Evolutionary conservation across 2,797 vertebrate genomes (phyloP).

Genomic region (Sarcoramphus papa): DNA sequence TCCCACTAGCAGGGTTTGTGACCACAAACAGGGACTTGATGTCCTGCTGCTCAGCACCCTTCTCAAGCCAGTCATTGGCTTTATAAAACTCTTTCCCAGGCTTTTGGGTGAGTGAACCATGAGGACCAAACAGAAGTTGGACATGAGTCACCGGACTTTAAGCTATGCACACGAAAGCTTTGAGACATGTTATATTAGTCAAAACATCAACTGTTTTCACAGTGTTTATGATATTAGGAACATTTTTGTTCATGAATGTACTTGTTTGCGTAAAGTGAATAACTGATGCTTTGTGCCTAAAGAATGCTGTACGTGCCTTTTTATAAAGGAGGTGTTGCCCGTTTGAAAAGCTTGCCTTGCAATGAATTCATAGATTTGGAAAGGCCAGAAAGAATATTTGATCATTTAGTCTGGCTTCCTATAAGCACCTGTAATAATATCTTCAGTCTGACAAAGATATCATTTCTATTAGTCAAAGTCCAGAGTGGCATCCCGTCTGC

Average conservation of each 20-base stretch:
- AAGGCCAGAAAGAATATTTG: not conserved
- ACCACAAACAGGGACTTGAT: not conserved
- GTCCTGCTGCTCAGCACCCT: not conserved
- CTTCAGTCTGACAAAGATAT: not conserved
- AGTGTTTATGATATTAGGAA: constrained; percentile 14
- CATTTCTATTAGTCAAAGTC: not conserved
- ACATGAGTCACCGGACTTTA: constrained; percentile 36
- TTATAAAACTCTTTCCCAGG: not conserved
- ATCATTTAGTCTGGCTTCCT: not conserved
- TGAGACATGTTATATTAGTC: not conserved
- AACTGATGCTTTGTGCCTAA: not conserved
- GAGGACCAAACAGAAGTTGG: not conserved
- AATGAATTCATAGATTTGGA: not conserved
- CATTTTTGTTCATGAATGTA: constrained; percentile 59
- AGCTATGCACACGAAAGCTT: not conserved
- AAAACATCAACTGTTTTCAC: constrained; percentile 21
- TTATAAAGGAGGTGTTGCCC: not conserved
- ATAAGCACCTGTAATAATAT: not conserved
- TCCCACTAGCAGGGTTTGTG: not conserved
- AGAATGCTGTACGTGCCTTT: constrained; percentile 20
- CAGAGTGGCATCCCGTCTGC: not conserved
- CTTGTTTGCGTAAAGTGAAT: constrained; percentile 39
- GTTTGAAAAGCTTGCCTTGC: not conserved
- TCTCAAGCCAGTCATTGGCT: not conserved
- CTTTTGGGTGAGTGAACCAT: not conserved